Percentiles rank a stretch among this genome's conserved stretches.
These are phyloP conservation scores for Agonopterix heracliana DNA, from an alignment of 2,888 invertebrate genomes.

Conservation along the genomic window DNA sequence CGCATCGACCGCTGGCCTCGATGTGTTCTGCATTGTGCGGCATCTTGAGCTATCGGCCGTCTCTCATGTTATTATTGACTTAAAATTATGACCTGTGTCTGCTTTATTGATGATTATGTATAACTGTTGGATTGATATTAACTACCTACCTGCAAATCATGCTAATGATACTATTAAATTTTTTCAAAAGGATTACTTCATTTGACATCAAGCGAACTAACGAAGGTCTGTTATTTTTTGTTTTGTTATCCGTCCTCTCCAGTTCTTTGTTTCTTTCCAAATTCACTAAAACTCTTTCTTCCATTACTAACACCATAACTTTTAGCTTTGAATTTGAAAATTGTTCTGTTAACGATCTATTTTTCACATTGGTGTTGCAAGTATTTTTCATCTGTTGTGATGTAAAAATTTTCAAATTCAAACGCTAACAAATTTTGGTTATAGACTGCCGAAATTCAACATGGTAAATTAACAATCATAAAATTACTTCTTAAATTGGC, in stretches of 20 bases:
- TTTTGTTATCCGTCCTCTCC: constrained; percentile 22
- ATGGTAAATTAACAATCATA: constrained; percentile 13
- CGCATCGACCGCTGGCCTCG: background rate
- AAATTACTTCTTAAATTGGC: constrained; percentile 18
- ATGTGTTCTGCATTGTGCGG: background rate
- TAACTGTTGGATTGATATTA: too few species aligned
- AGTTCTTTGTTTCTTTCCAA: constrained; percentile 28
- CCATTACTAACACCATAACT: constrained; percentile 25
- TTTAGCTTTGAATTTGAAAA: constrained; percentile 2
- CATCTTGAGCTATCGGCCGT: background rate
- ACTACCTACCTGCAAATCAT: background rate
- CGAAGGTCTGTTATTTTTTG: constrained; percentile 17
- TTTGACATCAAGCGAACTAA: constrained; percentile 19
- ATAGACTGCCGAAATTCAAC: constrained; percentile 19
- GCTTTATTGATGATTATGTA: background rate
- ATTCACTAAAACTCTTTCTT: constrained; percentile 36
- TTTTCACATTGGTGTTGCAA: background rate
- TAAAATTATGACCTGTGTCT: background rate
- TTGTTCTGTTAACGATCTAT: constrained; percentile 3
- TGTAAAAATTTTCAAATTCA: constrained; percentile 24
- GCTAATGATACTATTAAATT: background rate
- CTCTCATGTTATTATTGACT: too few species aligned
- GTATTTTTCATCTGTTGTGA: too few species aligned
- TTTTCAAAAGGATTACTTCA: constrained; percentile 11
- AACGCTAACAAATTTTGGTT: constrained; percentile 14